Base-by-base conservation (phyloP, 2,888 invertebrate species). In the Phymatocera aterrima region DNA sequence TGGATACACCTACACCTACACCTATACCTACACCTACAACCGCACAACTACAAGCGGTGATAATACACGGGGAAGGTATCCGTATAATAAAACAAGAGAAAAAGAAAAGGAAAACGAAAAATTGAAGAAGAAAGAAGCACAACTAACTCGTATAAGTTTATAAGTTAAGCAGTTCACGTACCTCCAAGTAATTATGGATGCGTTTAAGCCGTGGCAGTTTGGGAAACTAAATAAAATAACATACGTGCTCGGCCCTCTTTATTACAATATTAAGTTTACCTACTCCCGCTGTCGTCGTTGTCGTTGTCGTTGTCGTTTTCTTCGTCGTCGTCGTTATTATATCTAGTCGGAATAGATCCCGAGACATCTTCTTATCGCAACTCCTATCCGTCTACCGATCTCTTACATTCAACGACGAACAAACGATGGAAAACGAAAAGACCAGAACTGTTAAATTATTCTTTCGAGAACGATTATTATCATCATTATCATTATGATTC, bases 191-290 rank as follows among this genome's bases (percentile, higher is more conserved):
- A 89, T 89, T 89, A 89, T 89, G 89, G 88, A 89, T 89, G 89
- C 89, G 88, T 89, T 89, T 89, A 89, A 89, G 88, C 86, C 85
- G 86, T 87, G 85, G 87, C 87, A 88, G 88, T 89, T 88, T 88
- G 87, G 89, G 88, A 88, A 89, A 88, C 88, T 87, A 87, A 89
- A 88, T 88, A 89, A 89, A 89, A 89, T 89, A 89, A 89, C 88
- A 87, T 89, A 89, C 89, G 89, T 89, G 89, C 88, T 86, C 83
- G 85, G 86, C 83, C 82, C 86, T 87, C 88, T 89, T 89, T 89
- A 89, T 89, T 87, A 86, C 88, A 85, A 85, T 85, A 89, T 89
- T 89, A 89, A 87, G 85, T 78, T 78, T 78, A 28, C 51, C 51
- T 40, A 40, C 15, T 61, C 77, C 57, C 34, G 82, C 85, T 82